Evolutionary conservation across 1,140 invertebrate species (phyloP).

Genomic region (Bombus impatiens): DNA sequence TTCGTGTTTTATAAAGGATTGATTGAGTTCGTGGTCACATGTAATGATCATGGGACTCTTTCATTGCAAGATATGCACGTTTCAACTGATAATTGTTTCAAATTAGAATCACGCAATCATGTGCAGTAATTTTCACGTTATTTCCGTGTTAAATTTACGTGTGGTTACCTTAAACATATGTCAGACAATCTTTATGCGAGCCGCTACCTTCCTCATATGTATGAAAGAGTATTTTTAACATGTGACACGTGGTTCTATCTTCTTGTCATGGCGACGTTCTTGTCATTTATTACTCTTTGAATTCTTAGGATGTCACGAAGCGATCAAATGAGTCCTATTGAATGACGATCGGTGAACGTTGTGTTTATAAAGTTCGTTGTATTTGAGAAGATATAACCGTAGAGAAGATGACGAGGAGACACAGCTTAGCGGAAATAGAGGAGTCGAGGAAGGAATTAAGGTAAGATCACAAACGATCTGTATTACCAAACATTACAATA

Average conservation of each 20-base stretch:
- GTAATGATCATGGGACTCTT: not conserved
- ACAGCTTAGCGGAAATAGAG: slow-evolving; percentile 13
- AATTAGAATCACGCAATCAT: not conserved
- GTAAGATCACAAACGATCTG: not conserved
- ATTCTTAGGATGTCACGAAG: not conserved
- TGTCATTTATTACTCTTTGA: too few relatives aligned
- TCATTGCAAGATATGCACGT: not conserved
- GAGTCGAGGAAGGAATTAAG: slow-evolving; percentile 29
- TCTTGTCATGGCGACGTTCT: not conserved
- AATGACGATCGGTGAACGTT: too few relatives aligned
- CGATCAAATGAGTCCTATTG: not conserved
- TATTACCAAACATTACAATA: not conserved
- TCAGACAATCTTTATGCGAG: not conserved
- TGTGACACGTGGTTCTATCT: not conserved
- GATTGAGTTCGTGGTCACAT: not conserved
- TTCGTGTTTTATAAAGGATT: not conserved
- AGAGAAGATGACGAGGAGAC: slow-evolving; percentile 34
- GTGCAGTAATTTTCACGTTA: not conserved
- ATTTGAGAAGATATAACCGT: not conserved
- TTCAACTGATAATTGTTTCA: not conserved
- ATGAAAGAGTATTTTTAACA: not conserved
- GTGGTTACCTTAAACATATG: not conserved
- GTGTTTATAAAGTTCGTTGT: not conserved
- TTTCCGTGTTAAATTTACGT: not conserved
- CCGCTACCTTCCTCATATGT: not conserved